phyloP scores from a whole-genome alignment of 2,888 invertebrate species.

The Lasioglossum marginatum region DNA sequence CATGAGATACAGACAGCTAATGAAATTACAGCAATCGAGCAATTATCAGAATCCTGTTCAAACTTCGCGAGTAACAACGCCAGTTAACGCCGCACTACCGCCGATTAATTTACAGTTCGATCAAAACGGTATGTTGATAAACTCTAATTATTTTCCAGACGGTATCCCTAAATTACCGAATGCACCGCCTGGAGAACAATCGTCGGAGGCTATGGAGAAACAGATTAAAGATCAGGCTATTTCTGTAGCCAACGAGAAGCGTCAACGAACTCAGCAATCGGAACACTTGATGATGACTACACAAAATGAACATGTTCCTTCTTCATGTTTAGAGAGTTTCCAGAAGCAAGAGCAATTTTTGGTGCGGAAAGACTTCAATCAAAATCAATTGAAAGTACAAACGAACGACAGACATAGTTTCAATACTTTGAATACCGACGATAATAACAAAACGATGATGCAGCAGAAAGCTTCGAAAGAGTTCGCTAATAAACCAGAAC shows the following conservation, averaged over 20 bases:
- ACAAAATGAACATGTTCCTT: constrained; percentile 48
- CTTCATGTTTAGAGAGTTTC: constrained; percentile 33
- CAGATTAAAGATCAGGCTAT: constrained; percentile 43
- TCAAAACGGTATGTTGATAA: constrained; percentile 82
- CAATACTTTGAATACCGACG: constrained; percentile 43
- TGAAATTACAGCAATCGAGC: constrained; percentile 78
- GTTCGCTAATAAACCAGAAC: constrained; percentile 78
- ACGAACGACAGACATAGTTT: constrained; percentile 45
- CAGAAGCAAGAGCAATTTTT: constrained; percentile 61
- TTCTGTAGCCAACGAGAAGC: constrained; percentile 44
- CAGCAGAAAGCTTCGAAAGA: constrained; percentile 66
- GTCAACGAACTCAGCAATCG: constrained; percentile 57
- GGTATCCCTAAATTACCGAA: constrained; percentile 67
- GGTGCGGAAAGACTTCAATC: constrained; percentile 44
- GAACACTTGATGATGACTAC: constrained; percentile 60
- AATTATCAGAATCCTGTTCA: constrained; percentile 78
- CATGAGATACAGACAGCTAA: constrained; percentile 77
- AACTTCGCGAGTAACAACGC: constrained; percentile 39
- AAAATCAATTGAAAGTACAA: constrained; percentile 55
- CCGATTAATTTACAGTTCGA: constrained; percentile 83
- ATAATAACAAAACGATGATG: constrained; percentile 47
- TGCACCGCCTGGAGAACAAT: constrained; percentile 34
- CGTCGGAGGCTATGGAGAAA: constrained; percentile 38
- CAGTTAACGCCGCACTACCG: constrained; percentile 64
- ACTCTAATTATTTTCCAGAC: constrained; percentile 77